These are phyloP conservation scores for Aricia agestis DNA, from an alignment of 1,140 invertebrate species.

Conservation along the genomic window DNA sequence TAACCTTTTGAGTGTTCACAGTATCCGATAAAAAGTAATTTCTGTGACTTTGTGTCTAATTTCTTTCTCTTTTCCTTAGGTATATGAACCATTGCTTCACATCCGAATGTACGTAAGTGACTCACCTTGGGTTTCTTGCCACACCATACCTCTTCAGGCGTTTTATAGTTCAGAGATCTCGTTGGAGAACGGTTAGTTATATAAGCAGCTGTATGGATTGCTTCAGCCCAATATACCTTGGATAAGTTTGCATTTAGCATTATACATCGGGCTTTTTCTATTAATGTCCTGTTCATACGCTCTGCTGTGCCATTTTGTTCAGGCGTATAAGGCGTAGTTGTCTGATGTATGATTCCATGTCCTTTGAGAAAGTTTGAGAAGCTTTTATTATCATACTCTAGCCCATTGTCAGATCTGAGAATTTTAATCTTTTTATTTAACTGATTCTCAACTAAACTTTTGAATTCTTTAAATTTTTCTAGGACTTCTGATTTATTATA, in stretches of 20 bases:
- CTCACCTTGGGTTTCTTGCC: too few species aligned
- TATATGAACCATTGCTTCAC: too few species aligned
- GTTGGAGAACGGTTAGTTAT: slow-evolving; percentile 33
- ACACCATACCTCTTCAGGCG: neutral
- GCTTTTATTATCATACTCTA: slow-evolving; percentile 20
- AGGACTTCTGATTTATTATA: slow-evolving; percentile 51
- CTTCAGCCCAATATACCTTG: slow-evolving; percentile 36
- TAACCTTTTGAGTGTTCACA: slow-evolving; percentile 33
- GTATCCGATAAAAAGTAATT: slow-evolving; percentile 17
- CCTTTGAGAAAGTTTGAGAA: slow-evolving; percentile 47
- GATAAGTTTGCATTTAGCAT: slow-evolving; percentile 36
- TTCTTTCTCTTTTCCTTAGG: too few species aligned
- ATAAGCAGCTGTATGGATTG: slow-evolving; percentile 31
- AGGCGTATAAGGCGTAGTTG: slow-evolving; percentile 46
- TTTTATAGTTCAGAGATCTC: slow-evolving; percentile 30
- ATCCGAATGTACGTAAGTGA: too few species aligned
- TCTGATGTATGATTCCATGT: slow-evolving; percentile 45
- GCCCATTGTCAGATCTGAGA: slow-evolving; percentile 61
- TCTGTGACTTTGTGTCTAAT: too few species aligned
- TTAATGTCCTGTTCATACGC: slow-evolving; percentile 46
- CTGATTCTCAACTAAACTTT: slow-evolving; percentile 44
- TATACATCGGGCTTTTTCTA: slow-evolving; percentile 44
- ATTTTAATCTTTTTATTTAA: slow-evolving; percentile 35
- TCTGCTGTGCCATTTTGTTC: slow-evolving; percentile 62
- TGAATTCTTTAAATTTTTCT: slow-evolving; percentile 45